phyloP scores from a whole-genome alignment of 1,140 invertebrate genomes.

The Reticulitermes speratus region DNA sequence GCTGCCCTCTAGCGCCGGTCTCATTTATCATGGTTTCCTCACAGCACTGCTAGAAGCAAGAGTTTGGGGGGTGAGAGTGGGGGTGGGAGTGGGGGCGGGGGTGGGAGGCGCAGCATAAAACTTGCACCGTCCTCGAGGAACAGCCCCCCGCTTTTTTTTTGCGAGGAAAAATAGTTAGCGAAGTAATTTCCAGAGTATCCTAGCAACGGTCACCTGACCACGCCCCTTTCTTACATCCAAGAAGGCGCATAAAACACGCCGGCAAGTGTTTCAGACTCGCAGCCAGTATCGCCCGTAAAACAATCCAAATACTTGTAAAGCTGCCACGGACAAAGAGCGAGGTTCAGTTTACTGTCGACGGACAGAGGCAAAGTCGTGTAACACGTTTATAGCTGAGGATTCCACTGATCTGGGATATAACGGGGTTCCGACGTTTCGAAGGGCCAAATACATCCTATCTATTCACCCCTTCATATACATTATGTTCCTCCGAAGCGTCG shows the following conservation, averaged over 20 bases:
- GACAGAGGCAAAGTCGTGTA: neutral
- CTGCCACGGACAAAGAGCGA: neutral
- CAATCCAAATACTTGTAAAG: neutral
- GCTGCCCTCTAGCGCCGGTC: neutral
- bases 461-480: too few relatives aligned
- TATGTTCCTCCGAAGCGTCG: too few relatives aligned
- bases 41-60: neutral
- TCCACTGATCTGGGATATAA: too few relatives aligned
- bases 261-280: neutral
- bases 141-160: neutral
- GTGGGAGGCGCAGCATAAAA: neutral
- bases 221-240: neutral
- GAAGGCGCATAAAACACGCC: conserved; percentile 13
- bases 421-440: too few relatives aligned
- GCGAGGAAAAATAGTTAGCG: conserved; percentile 14
- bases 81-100: too few relatives aligned
- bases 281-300: neutral
- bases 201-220: conserved; percentile 11
- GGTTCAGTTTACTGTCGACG: neutral
- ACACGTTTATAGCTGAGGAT: too few relatives aligned
- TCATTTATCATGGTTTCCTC: conserved; percentile 16
- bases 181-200: conserved; percentile 12
- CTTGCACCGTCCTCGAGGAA: neutral
- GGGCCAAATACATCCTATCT: too few relatives aligned
- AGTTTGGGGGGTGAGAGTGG: too few relatives aligned